Evolutionary conservation across 2,888 invertebrate genomes (phyloP).

Genomic region (Volucella inflata): DNA sequence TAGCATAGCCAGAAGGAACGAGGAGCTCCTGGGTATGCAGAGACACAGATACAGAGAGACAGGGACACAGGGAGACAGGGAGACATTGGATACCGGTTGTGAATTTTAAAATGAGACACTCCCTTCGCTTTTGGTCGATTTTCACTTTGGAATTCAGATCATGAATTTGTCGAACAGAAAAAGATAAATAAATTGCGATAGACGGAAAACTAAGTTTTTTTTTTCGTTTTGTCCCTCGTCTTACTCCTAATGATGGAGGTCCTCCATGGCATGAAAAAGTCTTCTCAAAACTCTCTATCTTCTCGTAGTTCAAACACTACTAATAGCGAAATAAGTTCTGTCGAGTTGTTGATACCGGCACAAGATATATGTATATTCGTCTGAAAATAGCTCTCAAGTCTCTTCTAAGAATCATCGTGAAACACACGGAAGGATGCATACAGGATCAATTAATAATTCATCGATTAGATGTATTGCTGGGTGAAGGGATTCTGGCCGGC

Average conservation of each 20-base stretch:
- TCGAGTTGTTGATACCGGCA: slow-evolving; percentile 35
- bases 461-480: slow-evolving; percentile 47
- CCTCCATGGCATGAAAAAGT: slow-evolving; percentile 1
- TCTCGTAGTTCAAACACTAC: slow-evolving; percentile 31
- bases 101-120: slow-evolving; percentile 54
- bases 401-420: not conserved
- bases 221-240: not conserved
- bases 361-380: too few relatives aligned
- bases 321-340: slow-evolving; percentile 58
- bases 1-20: slow-evolving; percentile 1
- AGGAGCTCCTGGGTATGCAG: not conserved
- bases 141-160: slow-evolving; percentile 48
- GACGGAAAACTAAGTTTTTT: not conserved
- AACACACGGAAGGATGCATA: not conserved
- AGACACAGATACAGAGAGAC: not conserved
- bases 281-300: not conserved
- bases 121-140: not conserved
- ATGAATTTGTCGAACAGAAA: slow-evolving; percentile 21
- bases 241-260: not conserved
- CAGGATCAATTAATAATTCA: slow-evolving; percentile 58
- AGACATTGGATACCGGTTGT: slow-evolving; percentile 33
- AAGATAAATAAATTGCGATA: slow-evolving; percentile 36
- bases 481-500: not conserved
- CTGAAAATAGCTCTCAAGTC: too few relatives aligned
- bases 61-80: not conserved